Evolutionary conservation across 2,797 vertebrate species (phyloP).

Genomic region (Oreonectes daqikongensis): DNA sequence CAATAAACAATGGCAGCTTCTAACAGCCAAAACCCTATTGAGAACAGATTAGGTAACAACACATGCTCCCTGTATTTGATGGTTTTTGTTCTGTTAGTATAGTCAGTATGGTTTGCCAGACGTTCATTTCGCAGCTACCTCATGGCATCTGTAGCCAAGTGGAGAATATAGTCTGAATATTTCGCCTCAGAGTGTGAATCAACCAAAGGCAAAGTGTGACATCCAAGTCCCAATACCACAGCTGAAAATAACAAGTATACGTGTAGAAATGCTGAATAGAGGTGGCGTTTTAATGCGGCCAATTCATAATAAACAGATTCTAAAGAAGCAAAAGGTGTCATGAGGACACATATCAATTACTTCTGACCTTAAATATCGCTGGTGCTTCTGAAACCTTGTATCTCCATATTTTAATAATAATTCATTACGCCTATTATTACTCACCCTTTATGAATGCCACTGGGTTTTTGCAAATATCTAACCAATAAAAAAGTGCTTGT

Average conservation of each 20-base stretch:
- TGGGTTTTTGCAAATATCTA: no score
- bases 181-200: conserved; percentile 18
- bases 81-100: conserved; percentile 3
- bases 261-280: conserved; percentile 11
- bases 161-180: conserved; percentile 29
- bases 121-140: conserved; percentile 18
- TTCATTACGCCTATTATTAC: no score
- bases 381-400: no score
- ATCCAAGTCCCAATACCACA: conserved; percentile 11
- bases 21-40: conserved; percentile 2
- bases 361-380: no score
- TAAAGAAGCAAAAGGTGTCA: neutral
- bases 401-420: no score
- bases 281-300: neutral
- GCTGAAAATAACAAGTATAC: conserved; percentile 27
- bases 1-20: conserved; percentile 10
- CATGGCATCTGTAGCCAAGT: neutral
- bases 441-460: no score
- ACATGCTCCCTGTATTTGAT: conserved; percentile 7
- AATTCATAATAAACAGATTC: conserved; percentile 8
- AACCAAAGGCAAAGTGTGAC: conserved; percentile 29
- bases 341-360: neutral
- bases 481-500: no score
- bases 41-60: conserved; percentile 1
- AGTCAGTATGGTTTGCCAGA: conserved; percentile 24